A percentile compares a stretch with the other conserved stretches of the same genome.
Conservation (phyloP, 2,113 vertebrate species). For the Chaenocephalus aceratus region DNA sequence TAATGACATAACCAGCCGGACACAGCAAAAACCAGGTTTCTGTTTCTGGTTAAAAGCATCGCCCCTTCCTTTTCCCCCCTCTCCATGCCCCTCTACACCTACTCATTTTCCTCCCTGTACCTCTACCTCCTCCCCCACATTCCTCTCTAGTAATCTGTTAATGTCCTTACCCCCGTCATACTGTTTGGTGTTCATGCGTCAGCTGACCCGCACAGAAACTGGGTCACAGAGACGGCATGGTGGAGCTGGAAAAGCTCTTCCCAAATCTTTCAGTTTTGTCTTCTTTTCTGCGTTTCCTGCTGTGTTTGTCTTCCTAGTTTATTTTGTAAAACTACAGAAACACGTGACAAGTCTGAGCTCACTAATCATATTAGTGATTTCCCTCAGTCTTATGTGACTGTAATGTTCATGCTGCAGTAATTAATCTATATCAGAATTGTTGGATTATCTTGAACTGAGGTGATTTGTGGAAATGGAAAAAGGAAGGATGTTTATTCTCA, state of each 20-base stretch:
- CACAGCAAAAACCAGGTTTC: too few relatives aligned
- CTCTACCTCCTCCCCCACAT: constrained; percentile 1
- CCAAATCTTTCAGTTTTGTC: background rate
- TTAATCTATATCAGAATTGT: background rate
- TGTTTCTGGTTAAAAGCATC: too few relatives aligned
- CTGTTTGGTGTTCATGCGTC: constrained; percentile 62
- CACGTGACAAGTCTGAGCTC: background rate
- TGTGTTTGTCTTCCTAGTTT: background rate
- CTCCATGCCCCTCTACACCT: constrained; percentile 7
- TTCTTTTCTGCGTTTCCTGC: background rate
- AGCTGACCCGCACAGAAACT: constrained; percentile 74
- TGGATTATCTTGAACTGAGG: constrained; percentile 13
- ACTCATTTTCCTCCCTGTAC: background rate
- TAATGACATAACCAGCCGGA: too few relatives aligned
- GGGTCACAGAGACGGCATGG: constrained; percentile 58
- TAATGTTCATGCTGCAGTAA: constrained; percentile 1
- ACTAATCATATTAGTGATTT: background rate
- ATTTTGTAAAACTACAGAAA: background rate
- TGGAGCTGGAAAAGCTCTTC: constrained; percentile 9
- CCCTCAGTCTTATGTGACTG: background rate
- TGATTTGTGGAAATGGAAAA: constrained; percentile 14
- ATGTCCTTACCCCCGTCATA: constrained; percentile 65
- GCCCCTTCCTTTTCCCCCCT: background rate
- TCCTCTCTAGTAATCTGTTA: constrained; percentile 71
- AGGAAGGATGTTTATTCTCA: background rate